These are phyloP conservation scores for Bembecia ichneumoniformis DNA, from an alignment of 2,888 invertebrate genomes.

Conservation along the genomic window DNA sequence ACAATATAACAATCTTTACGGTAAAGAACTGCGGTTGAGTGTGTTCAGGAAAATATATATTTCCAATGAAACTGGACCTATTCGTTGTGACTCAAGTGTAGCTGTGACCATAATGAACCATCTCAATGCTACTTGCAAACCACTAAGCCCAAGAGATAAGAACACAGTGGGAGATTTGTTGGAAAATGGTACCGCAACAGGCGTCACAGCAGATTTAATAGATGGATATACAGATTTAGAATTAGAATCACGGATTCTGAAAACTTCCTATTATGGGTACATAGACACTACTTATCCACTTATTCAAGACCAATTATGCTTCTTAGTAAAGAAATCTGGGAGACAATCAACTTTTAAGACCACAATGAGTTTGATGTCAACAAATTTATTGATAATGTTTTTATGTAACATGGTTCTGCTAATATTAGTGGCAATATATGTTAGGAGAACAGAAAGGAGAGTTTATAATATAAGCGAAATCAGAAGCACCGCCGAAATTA, in stretches of 20 bases:
- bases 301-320: constrained; percentile 68
- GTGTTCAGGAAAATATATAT: constrained; percentile 47
- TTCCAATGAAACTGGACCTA: constrained; percentile 34
- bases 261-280: constrained; percentile 56
- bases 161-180: constrained; percentile 55
- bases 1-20: constrained; percentile 47
- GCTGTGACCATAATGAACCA: constrained; percentile 36
- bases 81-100: constrained; percentile 41
- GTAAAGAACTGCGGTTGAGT: constrained; percentile 40
- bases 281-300: constrained; percentile 69
- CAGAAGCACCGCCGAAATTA: constrained; percentile 26
- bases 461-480: constrained; percentile 28
- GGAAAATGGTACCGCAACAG: constrained; percentile 56
- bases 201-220: constrained; percentile 54
- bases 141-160: constrained; percentile 46
- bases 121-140: constrained; percentile 51
- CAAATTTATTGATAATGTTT: constrained; percentile 35
- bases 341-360: constrained; percentile 63
- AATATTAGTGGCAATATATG: constrained; percentile 29
- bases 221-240: constrained; percentile 70
- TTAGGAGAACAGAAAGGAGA: constrained; percentile 36
- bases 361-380: constrained; percentile 41
- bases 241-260: constrained; percentile 66
- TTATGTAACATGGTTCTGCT: constrained; percentile 32
- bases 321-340: constrained; percentile 63